phyloP scores from a whole-genome alignment of 2,113 vertebrate species.

The Poeciliopsis prolifica region DNA sequence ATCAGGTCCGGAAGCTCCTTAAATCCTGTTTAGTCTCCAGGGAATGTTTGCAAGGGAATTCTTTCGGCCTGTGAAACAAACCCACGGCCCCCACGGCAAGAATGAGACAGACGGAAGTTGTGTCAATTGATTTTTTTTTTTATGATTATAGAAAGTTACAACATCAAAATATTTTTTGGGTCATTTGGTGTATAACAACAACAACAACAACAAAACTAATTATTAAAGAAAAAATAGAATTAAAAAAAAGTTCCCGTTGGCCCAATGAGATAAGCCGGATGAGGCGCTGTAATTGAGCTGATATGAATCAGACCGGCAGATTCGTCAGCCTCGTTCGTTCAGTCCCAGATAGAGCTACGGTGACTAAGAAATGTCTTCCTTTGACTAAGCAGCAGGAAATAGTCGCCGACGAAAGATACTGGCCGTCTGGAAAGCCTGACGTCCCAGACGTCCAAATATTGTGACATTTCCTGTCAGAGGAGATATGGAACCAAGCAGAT shows the following conservation, averaged over 20 bases:
- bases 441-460: neutral
- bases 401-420: neutral
- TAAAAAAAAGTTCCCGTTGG: neutral
- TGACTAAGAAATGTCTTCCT: neutral
- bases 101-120: neutral
- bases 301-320: neutral
- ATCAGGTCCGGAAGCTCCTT: slow-evolving; percentile 33
- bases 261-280: neutral
- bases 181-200: neutral
- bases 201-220: neutral
- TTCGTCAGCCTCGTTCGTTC: neutral
- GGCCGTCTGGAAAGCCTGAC: neutral
- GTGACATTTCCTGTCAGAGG: slow-evolving; percentile 1
- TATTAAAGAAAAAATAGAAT: neutral
- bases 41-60: slow-evolving; percentile 43
- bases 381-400: neutral
- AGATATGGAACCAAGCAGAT: neutral
- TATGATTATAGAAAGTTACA: too few species aligned
- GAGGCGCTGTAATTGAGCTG: neutral
- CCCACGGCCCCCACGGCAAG: neutral
- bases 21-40: slow-evolving; percentile 60
- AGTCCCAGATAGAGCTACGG: neutral
- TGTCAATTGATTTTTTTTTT: neutral
- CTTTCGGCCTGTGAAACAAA: neutral
- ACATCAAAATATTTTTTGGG: neutral